These are phyloP conservation scores for Tapera naevia DNA, from an alignment of 2,797 vertebrate genomes.

Conservation along the genomic window DNA sequence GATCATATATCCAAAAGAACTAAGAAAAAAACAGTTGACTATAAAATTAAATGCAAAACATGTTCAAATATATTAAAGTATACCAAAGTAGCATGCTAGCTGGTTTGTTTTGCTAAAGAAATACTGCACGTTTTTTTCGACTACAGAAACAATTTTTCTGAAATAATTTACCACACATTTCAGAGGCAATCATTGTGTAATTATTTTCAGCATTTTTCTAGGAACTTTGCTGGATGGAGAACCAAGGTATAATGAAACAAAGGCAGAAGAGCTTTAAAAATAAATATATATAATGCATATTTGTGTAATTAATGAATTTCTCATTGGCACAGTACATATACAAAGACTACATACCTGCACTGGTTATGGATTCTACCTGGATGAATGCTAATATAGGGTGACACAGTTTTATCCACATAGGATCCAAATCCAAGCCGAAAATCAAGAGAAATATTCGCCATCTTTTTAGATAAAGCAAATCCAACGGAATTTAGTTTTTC, in stretches of 20 bases:
- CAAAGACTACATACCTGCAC: conserved; percentile 85
- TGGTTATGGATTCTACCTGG: conserved; percentile 94
- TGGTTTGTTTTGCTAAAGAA: neutral
- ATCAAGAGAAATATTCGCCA: conserved; percentile 89
- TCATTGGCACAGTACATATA: neutral
- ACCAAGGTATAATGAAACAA: neutral
- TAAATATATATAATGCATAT: neutral
- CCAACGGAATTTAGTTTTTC: conserved; percentile 93
- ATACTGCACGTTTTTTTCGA: neutral
- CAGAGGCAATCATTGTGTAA: neutral
- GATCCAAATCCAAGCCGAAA: conserved; percentile 95
- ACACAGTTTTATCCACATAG: conserved; percentile 98
- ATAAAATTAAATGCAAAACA: neutral
- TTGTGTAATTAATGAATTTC: neutral
- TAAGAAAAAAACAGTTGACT: neutral
- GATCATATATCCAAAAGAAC: neutral
- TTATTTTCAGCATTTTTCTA: neutral
- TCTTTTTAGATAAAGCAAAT: conserved; percentile 89
- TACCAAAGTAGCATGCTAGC: neutral
- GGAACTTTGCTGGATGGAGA: neutral
- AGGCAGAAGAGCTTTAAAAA: neutral
- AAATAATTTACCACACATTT: neutral
- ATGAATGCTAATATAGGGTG: conserved; percentile 95
- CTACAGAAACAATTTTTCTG: neutral
- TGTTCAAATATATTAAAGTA: neutral